These are phyloP conservation scores for Enteromius mattozi DNA, from an alignment of 2,797 vertebrate genomes.

Conservation along the genomic window DNA sequence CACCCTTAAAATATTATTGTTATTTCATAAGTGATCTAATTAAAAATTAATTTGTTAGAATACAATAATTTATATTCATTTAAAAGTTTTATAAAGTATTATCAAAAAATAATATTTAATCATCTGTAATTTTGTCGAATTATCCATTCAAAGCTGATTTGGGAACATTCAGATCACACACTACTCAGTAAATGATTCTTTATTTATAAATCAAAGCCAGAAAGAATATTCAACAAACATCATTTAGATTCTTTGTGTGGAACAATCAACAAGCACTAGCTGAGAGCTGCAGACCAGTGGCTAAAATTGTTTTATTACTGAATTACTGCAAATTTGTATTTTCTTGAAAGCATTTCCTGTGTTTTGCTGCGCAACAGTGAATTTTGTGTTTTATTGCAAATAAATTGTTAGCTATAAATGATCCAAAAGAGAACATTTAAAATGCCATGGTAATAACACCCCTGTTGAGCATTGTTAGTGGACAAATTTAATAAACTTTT, in stretches of 20 bases:
- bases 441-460: neutral
- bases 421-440: neutral
- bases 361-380: neutral
- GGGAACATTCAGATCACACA: neutral
- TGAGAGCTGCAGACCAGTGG: neutral
- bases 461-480: neutral
- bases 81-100: neutral
- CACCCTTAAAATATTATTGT: neutral
- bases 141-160: neutral
- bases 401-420: neutral
- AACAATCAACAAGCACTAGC: neutral
- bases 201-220: conserved; percentile 3
- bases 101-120: neutral
- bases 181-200: neutral
- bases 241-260: neutral
- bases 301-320: neutral
- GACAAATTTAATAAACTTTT: neutral
- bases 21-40: neutral
- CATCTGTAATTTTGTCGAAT: conserved; percentile 3
- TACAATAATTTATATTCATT: neutral
- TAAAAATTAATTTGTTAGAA: neutral
- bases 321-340: neutral
- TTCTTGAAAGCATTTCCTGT: neutral
- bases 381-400: neutral
- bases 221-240: neutral